These are phyloP conservation scores for Volucella zonaria DNA, from an alignment of 2,888 invertebrate genomes.

Conservation along the genomic window DNA sequence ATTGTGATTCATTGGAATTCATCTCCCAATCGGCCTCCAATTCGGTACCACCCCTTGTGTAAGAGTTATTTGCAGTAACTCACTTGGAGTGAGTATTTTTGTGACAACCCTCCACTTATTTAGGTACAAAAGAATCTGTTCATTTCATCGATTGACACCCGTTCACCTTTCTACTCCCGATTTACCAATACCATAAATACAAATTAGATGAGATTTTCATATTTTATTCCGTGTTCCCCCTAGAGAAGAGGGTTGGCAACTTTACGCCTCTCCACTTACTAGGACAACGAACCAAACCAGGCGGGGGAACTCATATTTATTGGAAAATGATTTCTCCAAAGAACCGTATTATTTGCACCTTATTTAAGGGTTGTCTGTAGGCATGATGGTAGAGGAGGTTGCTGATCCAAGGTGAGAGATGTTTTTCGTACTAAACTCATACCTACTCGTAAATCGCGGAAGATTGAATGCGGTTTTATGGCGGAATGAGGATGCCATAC, in stretches of 20 bases:
- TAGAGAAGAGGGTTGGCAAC: not conserved
- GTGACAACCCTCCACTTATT: not conserved
- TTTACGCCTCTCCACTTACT: not conserved
- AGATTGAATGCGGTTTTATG: not conserved
- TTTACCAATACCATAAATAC: slow-evolving; percentile 35
- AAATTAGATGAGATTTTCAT: slow-evolving; percentile 57
- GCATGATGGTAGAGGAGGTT: not conserved
- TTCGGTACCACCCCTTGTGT: not conserved
- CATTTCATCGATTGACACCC: slow-evolving; percentile 44
- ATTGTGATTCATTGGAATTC: slow-evolving; percentile 44
- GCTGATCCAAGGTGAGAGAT: not conserved
- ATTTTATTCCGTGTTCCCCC: slow-evolving; percentile 17
- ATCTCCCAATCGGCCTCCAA: not conserved
- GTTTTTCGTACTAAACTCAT: not conserved
- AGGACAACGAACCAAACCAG: slow-evolving; percentile 2
- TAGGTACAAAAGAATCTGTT: slow-evolving; percentile 16
- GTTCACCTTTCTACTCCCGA: not conserved
- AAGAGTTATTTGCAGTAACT: not conserved
- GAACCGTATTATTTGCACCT: slow-evolving; percentile 37
- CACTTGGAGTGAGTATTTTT: not conserved
- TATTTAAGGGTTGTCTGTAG: slow-evolving; percentile 18
- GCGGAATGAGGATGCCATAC: no score
- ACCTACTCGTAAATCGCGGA: not conserved
- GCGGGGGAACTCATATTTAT: slow-evolving; percentile 31
- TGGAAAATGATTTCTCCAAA: slow-evolving; percentile 46